phyloP scores from a whole-genome alignment of 2,797 vertebrate species.

The Anolis apletophallus region DNA sequence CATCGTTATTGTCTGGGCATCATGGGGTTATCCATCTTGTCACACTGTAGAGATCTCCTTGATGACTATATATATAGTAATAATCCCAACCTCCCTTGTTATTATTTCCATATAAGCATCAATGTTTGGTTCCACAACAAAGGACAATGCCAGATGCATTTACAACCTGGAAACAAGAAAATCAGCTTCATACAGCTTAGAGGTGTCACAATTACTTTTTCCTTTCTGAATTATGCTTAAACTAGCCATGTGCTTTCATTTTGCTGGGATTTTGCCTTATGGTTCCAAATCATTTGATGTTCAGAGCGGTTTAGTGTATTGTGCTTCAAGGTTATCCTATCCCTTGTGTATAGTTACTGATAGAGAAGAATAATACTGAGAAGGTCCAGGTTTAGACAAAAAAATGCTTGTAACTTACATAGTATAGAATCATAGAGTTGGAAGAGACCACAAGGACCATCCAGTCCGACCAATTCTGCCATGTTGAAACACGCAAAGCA shows the following conservation, averaged over 20 bases:
- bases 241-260: background rate
- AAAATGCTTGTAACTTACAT: too few relatives aligned
- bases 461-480: too few relatives aligned
- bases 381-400: background rate
- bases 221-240: background rate
- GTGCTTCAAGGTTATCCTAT: background rate
- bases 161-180: fast-evolving
- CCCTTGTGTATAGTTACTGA: background rate
- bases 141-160: background rate
- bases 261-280: background rate
- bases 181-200: background rate
- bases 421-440: too few relatives aligned
- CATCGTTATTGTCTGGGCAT: background rate
- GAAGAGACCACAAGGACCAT: too few relatives aligned
- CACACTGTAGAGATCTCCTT: too few relatives aligned
- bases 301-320: background rate
- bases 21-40: background rate
- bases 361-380: too few relatives aligned
- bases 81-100: background rate
- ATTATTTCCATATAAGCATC: background rate
- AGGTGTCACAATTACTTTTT: background rate
- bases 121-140: background rate
- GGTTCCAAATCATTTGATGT: background rate
- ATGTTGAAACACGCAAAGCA: too few relatives aligned
- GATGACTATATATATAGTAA: too few relatives aligned